phyloP scores from a whole-genome alignment of 1,140 invertebrate species.

The Achatina immaculata region DNA sequence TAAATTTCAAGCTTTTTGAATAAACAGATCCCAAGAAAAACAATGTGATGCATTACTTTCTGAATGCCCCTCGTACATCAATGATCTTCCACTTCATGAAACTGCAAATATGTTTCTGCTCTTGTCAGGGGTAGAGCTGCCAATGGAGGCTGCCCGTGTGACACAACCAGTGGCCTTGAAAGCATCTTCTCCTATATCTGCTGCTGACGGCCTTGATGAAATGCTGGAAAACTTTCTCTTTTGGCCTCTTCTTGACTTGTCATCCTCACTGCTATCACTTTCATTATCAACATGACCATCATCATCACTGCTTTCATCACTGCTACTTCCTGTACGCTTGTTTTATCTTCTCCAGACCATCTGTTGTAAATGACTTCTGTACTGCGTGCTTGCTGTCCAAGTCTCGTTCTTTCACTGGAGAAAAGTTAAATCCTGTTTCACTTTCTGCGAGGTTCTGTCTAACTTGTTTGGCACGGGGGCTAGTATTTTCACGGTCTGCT shows the following conservation, averaged over 20 bases:
- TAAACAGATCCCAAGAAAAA: too few relatives aligned
- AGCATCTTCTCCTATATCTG: constrained; percentile 24
- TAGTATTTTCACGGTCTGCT: background rate
- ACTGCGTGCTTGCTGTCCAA: too few relatives aligned
- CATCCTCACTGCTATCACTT: background rate
- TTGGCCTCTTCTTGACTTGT: background rate
- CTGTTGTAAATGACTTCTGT: background rate
- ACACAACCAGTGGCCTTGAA: background rate
- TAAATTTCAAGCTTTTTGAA: too few relatives aligned
- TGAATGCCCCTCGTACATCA: too few relatives aligned
- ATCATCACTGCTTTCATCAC: background rate
- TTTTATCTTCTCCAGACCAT: background rate
- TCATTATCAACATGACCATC: background rate
- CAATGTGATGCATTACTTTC: too few relatives aligned
- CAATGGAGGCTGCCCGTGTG: background rate
- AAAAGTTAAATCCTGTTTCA: background rate
- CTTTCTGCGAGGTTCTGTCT: background rate
- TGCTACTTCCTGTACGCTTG: background rate
- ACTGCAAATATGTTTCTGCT: constrained; percentile 41
- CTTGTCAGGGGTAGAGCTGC: background rate
- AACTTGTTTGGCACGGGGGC: background rate
- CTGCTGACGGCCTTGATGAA: background rate
- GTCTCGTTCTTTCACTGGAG: background rate
- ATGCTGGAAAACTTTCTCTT: background rate
- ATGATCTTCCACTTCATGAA: background rate